Evolutionary conservation across 1,140 invertebrate genomes (phyloP), one percentile per base, ranked within the genome.

Genomic region (Aphelenchoides besseyi): DNA sequence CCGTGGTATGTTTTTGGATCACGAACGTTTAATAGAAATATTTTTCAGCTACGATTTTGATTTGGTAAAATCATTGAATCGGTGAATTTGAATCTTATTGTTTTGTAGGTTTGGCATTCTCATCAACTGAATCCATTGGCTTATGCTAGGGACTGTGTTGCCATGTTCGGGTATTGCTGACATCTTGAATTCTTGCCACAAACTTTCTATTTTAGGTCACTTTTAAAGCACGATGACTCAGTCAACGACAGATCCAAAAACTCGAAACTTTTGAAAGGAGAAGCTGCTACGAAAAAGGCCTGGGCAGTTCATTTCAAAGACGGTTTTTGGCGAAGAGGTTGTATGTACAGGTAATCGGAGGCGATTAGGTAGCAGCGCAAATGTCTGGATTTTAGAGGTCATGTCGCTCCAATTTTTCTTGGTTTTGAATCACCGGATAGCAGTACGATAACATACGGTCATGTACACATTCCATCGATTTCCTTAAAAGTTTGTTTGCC

Each of bases 1-100:
- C 87, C 87, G 0, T 88, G 87, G 75, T 88, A 88, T 68, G 87
- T 87, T 71, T 86, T 85, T 73, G n/a, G n/a, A n/a, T n/a, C n/a
- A n/a, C n/a, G n/a, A n/a, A n/a, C n/a, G n/a, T n/a, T n/a, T n/a
- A n/a, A n/a, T n/a, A n/a, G n/a, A n/a, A n/a, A n/a, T n/a, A n/a
- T n/a, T 23, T 48, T 48, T 48, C 41, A 48, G 41, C 23, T 48
- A 48, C 23, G 41, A 48, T 48, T 48, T 48, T 48, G 41, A 48
- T 48, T 23, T 48, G 12, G 41, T 48, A 23, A 48, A 23, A 16
- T 48, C 12, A 23, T 16, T 23, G 41, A 48, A 48, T 12, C 12
- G 41, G 41, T 23, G 41, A 48, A 48, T 16, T 12, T 16, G 41
- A 48, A 48, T 48, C 41, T 48, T 12, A 23, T 23, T 48, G 12